Percentiles rank a stretch among this genome's conserved stretches.
These are phyloP conservation scores for Anguilla anguilla DNA, from an alignment of 2,797 vertebrate genomes.

Conservation along the genomic window DNA sequence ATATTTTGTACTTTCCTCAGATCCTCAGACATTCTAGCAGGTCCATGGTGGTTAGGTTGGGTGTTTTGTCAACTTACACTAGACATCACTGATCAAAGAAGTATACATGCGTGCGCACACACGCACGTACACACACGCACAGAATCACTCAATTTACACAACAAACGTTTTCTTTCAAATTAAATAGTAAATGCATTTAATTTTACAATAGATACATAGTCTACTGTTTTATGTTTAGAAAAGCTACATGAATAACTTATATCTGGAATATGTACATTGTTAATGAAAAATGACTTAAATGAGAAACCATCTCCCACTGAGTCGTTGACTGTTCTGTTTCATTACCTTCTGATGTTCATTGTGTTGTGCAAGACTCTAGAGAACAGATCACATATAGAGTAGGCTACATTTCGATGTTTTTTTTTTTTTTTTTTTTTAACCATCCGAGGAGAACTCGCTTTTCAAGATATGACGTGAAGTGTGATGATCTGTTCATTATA, in stretches of 20 bases:
- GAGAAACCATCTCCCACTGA: neutral
- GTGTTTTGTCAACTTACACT: neutral
- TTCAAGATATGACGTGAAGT: neutral
- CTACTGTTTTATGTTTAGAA: neutral
- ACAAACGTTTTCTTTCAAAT: neutral
- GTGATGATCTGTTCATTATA: neutral
- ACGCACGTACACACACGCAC: neutral
- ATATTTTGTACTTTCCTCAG: neutral
- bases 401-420: neutral
- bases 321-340: neutral
- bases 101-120: neutral
- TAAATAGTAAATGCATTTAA: neutral
- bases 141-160: neutral
- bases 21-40: neutral
- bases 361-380: neutral
- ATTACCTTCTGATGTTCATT: neutral
- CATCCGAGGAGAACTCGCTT: neutral
- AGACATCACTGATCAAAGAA: neutral
- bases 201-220: neutral
- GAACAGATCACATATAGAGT: neutral
- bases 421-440: neutral
- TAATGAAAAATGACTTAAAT: neutral
- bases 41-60: neutral
- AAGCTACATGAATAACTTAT: neutral
- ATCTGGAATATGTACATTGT: neutral